Conservation (phyloP, 2,888 invertebrate species). For the Monochamus alternatus region DNA sequence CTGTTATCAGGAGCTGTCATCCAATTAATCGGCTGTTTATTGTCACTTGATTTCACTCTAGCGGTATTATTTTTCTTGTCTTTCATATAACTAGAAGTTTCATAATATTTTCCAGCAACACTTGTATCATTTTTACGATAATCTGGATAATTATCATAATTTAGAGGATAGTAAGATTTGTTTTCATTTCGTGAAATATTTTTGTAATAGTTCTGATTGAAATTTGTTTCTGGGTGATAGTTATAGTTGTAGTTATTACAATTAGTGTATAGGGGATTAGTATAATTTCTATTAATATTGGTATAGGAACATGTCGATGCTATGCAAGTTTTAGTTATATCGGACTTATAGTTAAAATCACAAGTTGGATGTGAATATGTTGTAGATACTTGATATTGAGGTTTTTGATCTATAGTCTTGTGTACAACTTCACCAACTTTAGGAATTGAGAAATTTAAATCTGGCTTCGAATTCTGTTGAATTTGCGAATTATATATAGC, state of each 20-base stretch:
- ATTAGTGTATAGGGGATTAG: conserved; percentile 64
- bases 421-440: background rate
- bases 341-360: conserved; percentile 34
- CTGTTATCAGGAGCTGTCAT: conserved; percentile 76
- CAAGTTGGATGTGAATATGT: conserved; percentile 37
- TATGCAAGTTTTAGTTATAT: conserved; percentile 32
- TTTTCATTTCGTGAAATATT: conserved; percentile 53
- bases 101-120: conserved; percentile 44
- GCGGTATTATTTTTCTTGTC: conserved; percentile 40
- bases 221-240: conserved; percentile 59
- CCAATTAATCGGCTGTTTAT: conserved; percentile 75
- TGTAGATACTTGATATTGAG: conserved; percentile 44
- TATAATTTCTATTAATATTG: conserved; percentile 60
- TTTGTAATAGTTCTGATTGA: conserved; percentile 59
- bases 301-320: conserved; percentile 42
- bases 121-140: conserved; percentile 54
- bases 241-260: conserved; percentile 63
- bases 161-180: conserved; percentile 58
- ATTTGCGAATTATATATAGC: conserved; percentile 1
- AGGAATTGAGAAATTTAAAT: background rate
- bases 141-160: conserved; percentile 63
- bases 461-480: conserved; percentile 8
- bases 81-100: conserved; percentile 38
- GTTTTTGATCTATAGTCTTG: conserved; percentile 23
- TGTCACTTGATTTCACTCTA: conserved; percentile 51